A percentile compares a stretch with the other conserved stretches of the same genome.
Conservation (phyloP, 2,888 invertebrate species). For the Megamerina dolium region DNA sequence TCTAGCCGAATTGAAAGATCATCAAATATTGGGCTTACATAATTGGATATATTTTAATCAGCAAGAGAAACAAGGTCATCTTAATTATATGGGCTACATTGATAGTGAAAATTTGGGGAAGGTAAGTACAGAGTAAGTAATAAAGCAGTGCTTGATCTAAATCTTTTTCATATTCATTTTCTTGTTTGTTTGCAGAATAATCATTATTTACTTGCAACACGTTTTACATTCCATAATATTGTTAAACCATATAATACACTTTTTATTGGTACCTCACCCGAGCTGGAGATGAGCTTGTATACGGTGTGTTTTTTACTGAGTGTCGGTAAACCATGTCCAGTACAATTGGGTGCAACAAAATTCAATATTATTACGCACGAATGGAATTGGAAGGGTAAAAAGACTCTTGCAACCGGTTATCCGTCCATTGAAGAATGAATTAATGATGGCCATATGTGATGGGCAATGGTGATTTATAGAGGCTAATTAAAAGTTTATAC, state of each 20-base stretch:
- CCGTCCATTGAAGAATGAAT: slow-evolving; percentile 21
- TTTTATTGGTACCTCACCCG: slow-evolving; percentile 37
- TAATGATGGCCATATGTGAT: slow-evolving; percentile 3
- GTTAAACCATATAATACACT: slow-evolving; percentile 30
- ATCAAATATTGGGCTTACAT: slow-evolving; percentile 35
- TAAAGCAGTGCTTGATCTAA: not conserved
- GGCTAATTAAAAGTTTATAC: too few species aligned
- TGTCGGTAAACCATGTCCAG: slow-evolving; percentile 30
- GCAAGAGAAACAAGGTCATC: slow-evolving; percentile 34
- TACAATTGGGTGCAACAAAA: slow-evolving; percentile 29
- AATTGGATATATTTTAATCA: slow-evolving; percentile 42
- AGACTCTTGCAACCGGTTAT: slow-evolving; percentile 33
- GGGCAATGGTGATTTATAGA: too few species aligned
- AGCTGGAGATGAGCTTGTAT: slow-evolving; percentile 37
- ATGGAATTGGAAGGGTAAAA: slow-evolving; percentile 36
- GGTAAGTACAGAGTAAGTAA: slow-evolving; percentile 22
- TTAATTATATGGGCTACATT: slow-evolving; percentile 39
- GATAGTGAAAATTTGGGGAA: slow-evolving; percentile 29
- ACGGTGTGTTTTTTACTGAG: slow-evolving; percentile 36
- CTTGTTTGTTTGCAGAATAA: slow-evolving; percentile 22
- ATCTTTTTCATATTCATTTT: not conserved
- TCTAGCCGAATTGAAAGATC: slow-evolving; percentile 34
- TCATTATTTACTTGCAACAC: slow-evolving; percentile 22
- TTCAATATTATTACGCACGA: slow-evolving; percentile 30
- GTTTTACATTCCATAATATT: slow-evolving; percentile 30